These are phyloP conservation scores for Crotalus tigris DNA, from an alignment of 2,113 vertebrate genomes.

Conservation along the genomic window DNA sequence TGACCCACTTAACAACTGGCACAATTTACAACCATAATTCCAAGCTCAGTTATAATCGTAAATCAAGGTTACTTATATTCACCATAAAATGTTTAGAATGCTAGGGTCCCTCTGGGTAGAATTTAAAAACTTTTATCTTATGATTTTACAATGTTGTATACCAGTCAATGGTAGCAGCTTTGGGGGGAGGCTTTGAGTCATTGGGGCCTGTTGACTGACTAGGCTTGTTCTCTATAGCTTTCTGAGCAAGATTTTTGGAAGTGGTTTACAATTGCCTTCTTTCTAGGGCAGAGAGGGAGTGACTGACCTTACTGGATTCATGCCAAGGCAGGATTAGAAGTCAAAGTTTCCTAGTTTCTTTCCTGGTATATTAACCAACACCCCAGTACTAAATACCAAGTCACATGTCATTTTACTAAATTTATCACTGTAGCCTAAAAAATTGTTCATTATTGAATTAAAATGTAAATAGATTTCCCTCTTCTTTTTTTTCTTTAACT, in stretches of 20 bases:
- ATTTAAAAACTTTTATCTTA: background rate
- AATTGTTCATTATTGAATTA: background rate
- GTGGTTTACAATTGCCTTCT: background rate
- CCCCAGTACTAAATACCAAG: background rate
- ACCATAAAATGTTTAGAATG: background rate
- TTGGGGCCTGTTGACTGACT: background rate
- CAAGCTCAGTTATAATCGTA: background rate
- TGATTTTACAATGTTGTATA: background rate
- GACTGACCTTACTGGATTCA: background rate
- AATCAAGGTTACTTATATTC: background rate
- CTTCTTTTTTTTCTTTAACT: background rate
- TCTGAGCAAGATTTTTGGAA: background rate
- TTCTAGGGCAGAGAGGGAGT: background rate
- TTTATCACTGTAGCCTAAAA: background rate
- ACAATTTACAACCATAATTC: background rate
- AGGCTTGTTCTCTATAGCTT: background rate
- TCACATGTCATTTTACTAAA: background rate
- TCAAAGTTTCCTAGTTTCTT: background rate
- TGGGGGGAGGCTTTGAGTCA: background rate
- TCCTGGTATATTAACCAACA: background rate
- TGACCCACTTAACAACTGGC: background rate
- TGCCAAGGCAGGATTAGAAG: background rate
- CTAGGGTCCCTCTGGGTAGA: background rate
- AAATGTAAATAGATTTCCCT: background rate
- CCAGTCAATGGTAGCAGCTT: background rate